phyloP scores from a whole-genome alignment of 2,888 invertebrate species.

The Drosophila quinaria region DNA sequence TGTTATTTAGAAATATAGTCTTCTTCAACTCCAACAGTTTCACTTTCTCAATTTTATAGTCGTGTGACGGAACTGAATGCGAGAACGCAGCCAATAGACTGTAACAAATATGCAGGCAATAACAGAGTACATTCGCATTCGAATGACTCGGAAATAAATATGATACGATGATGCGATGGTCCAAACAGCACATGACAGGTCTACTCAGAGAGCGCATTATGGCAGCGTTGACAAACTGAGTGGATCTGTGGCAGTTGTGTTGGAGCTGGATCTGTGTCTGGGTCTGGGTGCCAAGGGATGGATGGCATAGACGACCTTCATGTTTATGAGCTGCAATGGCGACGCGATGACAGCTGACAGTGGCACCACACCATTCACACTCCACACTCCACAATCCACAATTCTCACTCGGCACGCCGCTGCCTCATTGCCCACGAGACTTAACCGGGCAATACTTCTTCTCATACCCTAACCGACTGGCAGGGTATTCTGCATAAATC shows the following conservation, averaged over 20 bases:
- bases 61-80: constrained; percentile 2
- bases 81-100: constrained; percentile 16
- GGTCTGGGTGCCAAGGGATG: constrained; percentile 8
- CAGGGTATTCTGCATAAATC: neutral
- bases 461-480: constrained; percentile 7
- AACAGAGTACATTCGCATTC: constrained; percentile 33
- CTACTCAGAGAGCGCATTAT: constrained; percentile 4
- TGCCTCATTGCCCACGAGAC: constrained; percentile 20
- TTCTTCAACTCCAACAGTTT: neutral
- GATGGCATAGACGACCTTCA: constrained; percentile 34
- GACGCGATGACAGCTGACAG: constrained; percentile 71
- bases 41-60: neutral
- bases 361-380: constrained; percentile 9
- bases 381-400: neutral
- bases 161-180: constrained; percentile 47
- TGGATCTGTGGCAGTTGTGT: constrained; percentile 16
- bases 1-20: too few relatives aligned
- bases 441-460: constrained; percentile 8
- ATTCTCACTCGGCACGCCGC: neutral
- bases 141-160: constrained; percentile 44
- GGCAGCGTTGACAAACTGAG: constrained; percentile 22
- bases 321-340: constrained; percentile 70
- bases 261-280: neutral
- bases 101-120: constrained; percentile 51
- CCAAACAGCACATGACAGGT: constrained; percentile 62